These are phyloP conservation scores for Schmidtea mediterranea DNA, from an alignment of 1,140 invertebrate species.

Conservation along the genomic window DNA sequence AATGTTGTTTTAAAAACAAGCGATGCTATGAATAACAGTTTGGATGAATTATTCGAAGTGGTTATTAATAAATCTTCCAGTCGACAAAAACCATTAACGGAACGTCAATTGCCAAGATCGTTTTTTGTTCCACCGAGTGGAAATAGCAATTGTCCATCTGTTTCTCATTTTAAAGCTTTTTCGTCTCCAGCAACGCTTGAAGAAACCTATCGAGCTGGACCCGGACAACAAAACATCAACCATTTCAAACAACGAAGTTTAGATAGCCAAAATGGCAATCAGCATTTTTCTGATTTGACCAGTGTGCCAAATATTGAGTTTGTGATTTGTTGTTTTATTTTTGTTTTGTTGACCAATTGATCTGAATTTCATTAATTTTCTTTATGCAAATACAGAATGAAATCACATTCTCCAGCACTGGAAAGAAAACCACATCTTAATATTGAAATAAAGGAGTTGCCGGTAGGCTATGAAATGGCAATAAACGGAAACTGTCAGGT, in stretches of 20 bases:
- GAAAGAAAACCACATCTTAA: neutral
- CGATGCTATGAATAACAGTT: neutral
- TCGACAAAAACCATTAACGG: slow-evolving; percentile 1
- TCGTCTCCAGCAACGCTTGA: slow-evolving; percentile 1
- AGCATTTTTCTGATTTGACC: neutral
- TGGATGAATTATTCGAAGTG: neutral
- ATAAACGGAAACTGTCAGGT: neutral
- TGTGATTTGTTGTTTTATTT: neutral
- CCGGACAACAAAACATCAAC: neutral
- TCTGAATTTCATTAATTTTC: no score
- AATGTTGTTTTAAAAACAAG: neutral
- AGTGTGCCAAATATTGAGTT: neutral
- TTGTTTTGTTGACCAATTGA: neutral
- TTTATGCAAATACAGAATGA: no score
- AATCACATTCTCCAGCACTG: no score
- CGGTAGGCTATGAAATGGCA: neutral
- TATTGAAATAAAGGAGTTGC: neutral
- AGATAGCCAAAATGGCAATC: neutral
- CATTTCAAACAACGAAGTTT: neutral
- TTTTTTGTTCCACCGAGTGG: neutral
- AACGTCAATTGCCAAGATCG: neutral
- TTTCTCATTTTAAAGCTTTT: neutral
- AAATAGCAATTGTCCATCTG: neutral
- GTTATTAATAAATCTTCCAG: neutral
- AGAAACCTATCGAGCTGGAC: neutral